Conservation (phyloP, 64 coral and sea anemone genomes). For the Pocillopora verrucosa region DNA sequence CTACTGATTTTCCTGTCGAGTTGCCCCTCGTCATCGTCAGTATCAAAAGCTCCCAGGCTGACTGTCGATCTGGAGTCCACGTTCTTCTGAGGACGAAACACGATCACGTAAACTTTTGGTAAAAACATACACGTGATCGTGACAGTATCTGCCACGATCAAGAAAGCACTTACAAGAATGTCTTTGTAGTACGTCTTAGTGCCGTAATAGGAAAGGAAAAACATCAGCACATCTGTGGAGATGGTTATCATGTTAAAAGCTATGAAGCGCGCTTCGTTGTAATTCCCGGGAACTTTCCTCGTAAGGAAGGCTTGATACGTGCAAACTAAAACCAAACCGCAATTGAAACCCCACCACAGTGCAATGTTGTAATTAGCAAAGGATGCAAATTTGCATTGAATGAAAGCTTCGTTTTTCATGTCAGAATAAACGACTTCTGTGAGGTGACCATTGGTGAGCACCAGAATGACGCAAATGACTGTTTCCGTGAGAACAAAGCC, state of each 20-base stretch:
- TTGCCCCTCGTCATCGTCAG: not conserved
- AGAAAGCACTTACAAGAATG: slow-evolving; percentile 65
- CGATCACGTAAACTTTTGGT: slow-evolving; percentile 87
- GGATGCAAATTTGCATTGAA: slow-evolving; percentile 70
- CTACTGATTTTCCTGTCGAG: slow-evolving; percentile 7
- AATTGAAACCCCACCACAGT: slow-evolving; percentile 81
- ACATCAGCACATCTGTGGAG: slow-evolving; percentile 72
- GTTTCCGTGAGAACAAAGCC: slow-evolving; percentile 58
- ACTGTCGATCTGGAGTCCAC: slow-evolving; percentile 41
- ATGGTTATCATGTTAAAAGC: slow-evolving; percentile 97
- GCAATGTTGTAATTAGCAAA: slow-evolving; percentile 67
- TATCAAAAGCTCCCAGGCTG: slow-evolving; percentile 50
- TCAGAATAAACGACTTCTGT: slow-evolving; percentile 62
- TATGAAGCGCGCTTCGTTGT: slow-evolving; percentile 93
- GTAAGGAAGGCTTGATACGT: slow-evolving; percentile 89
- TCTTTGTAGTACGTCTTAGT: slow-evolving; percentile 77
- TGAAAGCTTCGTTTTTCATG: slow-evolving; percentile 39
- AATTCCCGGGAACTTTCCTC: slow-evolving; percentile 86
- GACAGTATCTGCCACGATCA: slow-evolving; percentile 62
- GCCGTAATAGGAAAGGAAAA: slow-evolving; percentile 79
- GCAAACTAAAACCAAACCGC: slow-evolving; percentile 74
- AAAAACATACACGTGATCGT: slow-evolving; percentile 83
- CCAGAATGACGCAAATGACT: slow-evolving; percentile 46
- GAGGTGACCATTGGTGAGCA: slow-evolving; percentile 47
- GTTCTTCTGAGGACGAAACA: slow-evolving; percentile 86